Evolutionary conservation across 2,888 invertebrate genomes (phyloP).

Genomic region (Hartigia nigra): DNA sequence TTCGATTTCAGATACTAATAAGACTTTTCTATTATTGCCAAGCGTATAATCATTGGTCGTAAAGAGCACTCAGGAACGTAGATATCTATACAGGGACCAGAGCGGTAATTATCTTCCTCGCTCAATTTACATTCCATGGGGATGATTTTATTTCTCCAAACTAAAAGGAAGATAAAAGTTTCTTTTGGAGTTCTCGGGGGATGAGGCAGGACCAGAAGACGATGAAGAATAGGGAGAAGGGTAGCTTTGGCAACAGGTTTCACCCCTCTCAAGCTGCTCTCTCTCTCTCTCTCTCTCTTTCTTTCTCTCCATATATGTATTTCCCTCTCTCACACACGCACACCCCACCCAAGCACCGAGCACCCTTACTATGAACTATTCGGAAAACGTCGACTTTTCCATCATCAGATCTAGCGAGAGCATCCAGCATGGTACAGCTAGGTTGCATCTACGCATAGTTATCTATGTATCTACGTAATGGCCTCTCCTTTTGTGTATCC

Average conservation of each 20-base stretch:
- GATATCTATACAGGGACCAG: constrained; percentile 4
- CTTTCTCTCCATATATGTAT: constrained; percentile 5
- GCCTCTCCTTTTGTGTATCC: constrained; percentile 29
- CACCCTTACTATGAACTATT: constrained; percentile 46
- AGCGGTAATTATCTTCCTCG: constrained; percentile 16
- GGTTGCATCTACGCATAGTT: neutral
- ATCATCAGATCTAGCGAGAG: neutral
- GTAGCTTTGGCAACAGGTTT: constrained; percentile 61
- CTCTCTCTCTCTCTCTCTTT: constrained; percentile 10
- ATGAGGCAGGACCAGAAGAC: constrained; percentile 22
- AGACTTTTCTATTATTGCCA: constrained; percentile 36
- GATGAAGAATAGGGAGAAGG: constrained; percentile 30
- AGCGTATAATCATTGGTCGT: constrained; percentile 49
- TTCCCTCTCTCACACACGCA: constrained; percentile 16
- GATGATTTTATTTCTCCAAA: constrained; percentile 40
- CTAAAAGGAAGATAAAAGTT: constrained; percentile 33
- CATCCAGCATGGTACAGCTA: neutral
- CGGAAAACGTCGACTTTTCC: constrained; percentile 52
- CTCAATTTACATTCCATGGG: constrained; percentile 39
- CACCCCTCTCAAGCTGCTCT: constrained; percentile 43
- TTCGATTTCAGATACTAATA: constrained; percentile 42
- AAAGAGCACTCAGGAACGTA: constrained; percentile 36
- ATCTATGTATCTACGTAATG: constrained; percentile 5
- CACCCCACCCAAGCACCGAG: neutral
- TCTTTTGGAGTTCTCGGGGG: constrained; percentile 16